A percentile compares a stretch with the other conserved stretches of the same genome.
These are phyloP conservation scores for Agrochola macilenta DNA, from an alignment of 2,888 invertebrate genomes.

Conservation along the genomic window DNA sequence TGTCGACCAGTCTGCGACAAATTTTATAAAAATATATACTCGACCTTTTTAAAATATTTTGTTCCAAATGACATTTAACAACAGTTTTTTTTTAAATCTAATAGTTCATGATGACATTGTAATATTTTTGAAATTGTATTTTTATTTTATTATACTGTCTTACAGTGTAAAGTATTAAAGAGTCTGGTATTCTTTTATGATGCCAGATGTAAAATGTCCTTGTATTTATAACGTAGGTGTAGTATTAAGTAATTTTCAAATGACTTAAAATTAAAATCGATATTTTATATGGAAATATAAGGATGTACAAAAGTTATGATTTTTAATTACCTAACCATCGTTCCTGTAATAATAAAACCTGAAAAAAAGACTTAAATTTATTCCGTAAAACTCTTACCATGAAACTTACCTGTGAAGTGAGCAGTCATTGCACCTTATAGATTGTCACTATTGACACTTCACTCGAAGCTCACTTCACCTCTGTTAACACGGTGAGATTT, in stretches of 20 bases:
- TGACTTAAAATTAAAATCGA: slow-evolving; percentile 71
- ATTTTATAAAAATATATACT: slow-evolving; percentile 10
- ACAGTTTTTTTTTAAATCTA: slow-evolving; percentile 25
- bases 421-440: too few relatives aligned
- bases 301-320: slow-evolving; percentile 54
- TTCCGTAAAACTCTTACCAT: too few relatives aligned
- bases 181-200: slow-evolving; percentile 54
- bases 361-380: neutral
- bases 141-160: slow-evolving; percentile 39
- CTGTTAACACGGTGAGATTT: too few relatives aligned
- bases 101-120: slow-evolving; percentile 12
- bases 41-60: slow-evolving; percentile 14
- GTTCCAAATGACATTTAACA: slow-evolving; percentile 24
- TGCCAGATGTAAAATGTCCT: slow-evolving; percentile 64
- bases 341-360: neutral
- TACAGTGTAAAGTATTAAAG: slow-evolving; percentile 59
- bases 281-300: slow-evolving; percentile 84
- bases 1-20: too few relatives aligned
- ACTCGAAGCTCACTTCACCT: too few relatives aligned
- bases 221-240: slow-evolving; percentile 70
- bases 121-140: slow-evolving; percentile 42
- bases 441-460: too few relatives aligned
- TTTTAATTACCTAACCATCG: slow-evolving; percentile 17
- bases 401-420: too few relatives aligned
- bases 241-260: slow-evolving; percentile 73